Evolutionary conservation across 2,113 vertebrate species (phyloP), one percentile per base, ranked within the genome.

Genomic region (Pygoscelis antarcticus): DNA sequence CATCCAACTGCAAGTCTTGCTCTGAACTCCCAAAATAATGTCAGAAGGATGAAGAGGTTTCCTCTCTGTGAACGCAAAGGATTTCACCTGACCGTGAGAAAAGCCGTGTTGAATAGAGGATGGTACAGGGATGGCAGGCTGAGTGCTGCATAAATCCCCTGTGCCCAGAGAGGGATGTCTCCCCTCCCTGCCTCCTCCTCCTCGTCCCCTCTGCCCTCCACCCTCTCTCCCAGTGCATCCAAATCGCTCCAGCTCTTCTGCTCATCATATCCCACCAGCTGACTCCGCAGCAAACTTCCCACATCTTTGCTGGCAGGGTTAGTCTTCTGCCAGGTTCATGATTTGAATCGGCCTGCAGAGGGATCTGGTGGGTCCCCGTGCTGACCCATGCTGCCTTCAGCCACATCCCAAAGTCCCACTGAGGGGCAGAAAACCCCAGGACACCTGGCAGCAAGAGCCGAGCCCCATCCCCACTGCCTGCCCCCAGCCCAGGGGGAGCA

Each of bases 371-470:
- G 44, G 22, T 51, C 29, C 15, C 66, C 0, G 1, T 4, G 3
- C 17, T 60, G 36, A 29, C 29, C 32, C 29, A 30, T 3, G 16
- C 17, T 60, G 23, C 60, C 10, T 52, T 29, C 60, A 60, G 38
- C 44, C 34, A 30, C 8, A 1, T 61, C 44, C 76, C 7, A 3
- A 47, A 52, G 68, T 54, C 29, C 38, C 34, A 32, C 3, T 1
- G 4, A 78, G 51, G 27, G 18, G 61, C 40, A 70, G 77, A 70
- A 61, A 64, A 58, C 16, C 32, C 9, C 64, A 52, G 49, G 44
- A 44, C 26, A 29, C 15, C 11, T 1, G 0, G 10, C 12, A 71
- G 57, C 13, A 54, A 66, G 13, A 61, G 52, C 8, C 0, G 1
- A 64, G 34, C 29, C 25, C 49, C 9, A 5, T 38, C 13, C 18